Base-by-base conservation (phyloP, 2,113 vertebrate species). In the Dipodomys merriami region DNA sequence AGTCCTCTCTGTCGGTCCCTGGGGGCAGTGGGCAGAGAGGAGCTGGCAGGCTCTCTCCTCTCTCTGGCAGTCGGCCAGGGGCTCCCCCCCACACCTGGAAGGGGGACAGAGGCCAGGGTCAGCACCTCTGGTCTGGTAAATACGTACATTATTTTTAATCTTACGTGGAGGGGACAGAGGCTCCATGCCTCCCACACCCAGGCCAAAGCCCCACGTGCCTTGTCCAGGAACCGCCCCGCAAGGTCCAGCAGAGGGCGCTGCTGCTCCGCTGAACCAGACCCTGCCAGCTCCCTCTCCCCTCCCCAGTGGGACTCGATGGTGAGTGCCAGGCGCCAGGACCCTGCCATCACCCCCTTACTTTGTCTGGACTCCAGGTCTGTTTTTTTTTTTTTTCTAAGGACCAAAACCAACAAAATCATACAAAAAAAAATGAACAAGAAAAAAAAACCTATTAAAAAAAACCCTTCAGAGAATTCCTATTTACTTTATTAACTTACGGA, bases 401-500 rank as follows among this genome's bases (percentile, higher is more conserved):
- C 97, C 97, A 97, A 97, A 94, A 95, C 91, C 74, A 60, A 93
- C 25, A 91, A 94, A 92, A 91, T 62, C 65, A 85, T 20, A 62
- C 92, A 78, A 39, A 94, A 83, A 82, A 95, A 94, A 88, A 83
- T 16, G 1, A 19, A 33, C 7, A 72, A 62, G 71, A 7, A 18
- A 83, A 29, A 86, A 78, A 94, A 93, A 86, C 80, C 53, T 81
- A 91, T 84, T 91, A 82, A 97, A 97, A 94, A 60, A 96, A 95
- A 97, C 60, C 91, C 93, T 94, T 86, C 95, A 97, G 96, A 97
- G 96, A 95, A 97, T 96, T 95, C 96, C 94, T 97, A 97, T 98
- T 97, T 98, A 97, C 97, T 97, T 97, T 97, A 97, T 97, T 97
- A 97, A 98, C 97, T 95, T 97, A 96, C 95, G 97, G 96, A 96